Evolutionary conservation across 2,113 vertebrate species (phyloP).

Genomic region (Heterocephalus glaber): DNA sequence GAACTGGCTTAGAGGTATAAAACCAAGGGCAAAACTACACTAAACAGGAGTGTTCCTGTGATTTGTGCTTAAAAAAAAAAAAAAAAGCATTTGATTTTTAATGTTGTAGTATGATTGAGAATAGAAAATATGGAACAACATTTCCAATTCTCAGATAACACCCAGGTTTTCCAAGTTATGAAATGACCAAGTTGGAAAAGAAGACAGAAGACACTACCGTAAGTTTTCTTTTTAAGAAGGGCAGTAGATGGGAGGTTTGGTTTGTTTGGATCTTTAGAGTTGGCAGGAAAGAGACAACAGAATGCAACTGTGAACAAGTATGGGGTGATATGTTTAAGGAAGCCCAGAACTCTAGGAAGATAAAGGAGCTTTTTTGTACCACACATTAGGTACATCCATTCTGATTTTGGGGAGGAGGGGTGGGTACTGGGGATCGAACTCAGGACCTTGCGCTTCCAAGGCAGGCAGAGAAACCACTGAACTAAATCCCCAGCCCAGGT

Average conservation of each 20-base stretch:
- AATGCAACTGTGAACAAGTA: not conserved
- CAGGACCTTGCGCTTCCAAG: too few species aligned
- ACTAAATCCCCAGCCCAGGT: too few species aligned
- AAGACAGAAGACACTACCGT: not conserved
- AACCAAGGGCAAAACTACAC: not conserved
- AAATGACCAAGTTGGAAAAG: not conserved
- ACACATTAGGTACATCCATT: not conserved
- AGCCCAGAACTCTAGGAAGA: not conserved
- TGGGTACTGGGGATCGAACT: too few species aligned
- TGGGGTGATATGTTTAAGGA: not conserved
- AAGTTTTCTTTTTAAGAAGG: not conserved
- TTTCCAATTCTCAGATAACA: not conserved
- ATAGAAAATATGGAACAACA: not conserved
- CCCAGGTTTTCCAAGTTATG: not conserved
- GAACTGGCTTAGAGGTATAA: not conserved
- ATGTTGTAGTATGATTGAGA: not conserved
- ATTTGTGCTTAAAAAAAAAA: not conserved
- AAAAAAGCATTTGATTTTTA: not conserved
- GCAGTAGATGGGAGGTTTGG: not conserved
- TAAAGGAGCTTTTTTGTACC: not conserved
- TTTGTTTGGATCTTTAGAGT: not conserved
- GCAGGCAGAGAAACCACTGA: too few species aligned
- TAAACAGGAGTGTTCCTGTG: not conserved
- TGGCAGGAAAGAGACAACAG: not conserved
- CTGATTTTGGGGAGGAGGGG: too few species aligned